A percentile compares a stretch with the other conserved stretches of the same genome.
Conservation (phyloP, 2,797 vertebrate species). For the Sebastes nivosus region DNA sequence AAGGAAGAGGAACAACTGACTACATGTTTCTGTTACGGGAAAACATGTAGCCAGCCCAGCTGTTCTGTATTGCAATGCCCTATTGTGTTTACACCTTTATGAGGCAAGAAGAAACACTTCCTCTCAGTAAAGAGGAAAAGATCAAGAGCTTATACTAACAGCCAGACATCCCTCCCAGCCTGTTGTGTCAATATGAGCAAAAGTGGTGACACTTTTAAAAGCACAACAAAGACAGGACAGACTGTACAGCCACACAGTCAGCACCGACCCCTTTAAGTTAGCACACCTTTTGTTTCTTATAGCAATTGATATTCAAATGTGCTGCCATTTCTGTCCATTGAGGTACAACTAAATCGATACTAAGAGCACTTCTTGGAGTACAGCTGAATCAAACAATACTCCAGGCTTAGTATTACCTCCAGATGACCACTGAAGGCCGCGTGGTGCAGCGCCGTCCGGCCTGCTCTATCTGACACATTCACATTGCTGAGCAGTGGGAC, state of each 20-base stretch:
- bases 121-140: constrained; percentile 14
- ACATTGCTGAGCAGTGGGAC: constrained; percentile 96
- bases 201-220: not conserved
- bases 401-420: constrained; percentile 82
- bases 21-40: not conserved
- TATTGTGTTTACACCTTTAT: constrained; percentile 41
- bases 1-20: not conserved
- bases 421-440: constrained; percentile 96
- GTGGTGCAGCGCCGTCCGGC: constrained; percentile 95
- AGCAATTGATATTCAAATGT: not conserved
- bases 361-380: not conserved
- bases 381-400: not conserved
- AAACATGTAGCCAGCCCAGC: constrained; percentile 11
- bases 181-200: not conserved
- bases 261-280: not conserved
- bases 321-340: not conserved
- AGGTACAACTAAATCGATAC: constrained; percentile 6
- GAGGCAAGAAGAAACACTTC: constrained; percentile 37
- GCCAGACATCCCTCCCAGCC: constrained; percentile 1
- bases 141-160: constrained; percentile 11
- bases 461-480: constrained; percentile 95
- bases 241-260: not conserved
- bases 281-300: not conserved
- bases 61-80: constrained; percentile 1
- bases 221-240: not conserved